Percentiles rank a stretch among this genome's conserved stretches.
phyloP scores from a whole-genome alignment of 2,888 invertebrate genomes.

The Ophioninae sp. region DNA sequence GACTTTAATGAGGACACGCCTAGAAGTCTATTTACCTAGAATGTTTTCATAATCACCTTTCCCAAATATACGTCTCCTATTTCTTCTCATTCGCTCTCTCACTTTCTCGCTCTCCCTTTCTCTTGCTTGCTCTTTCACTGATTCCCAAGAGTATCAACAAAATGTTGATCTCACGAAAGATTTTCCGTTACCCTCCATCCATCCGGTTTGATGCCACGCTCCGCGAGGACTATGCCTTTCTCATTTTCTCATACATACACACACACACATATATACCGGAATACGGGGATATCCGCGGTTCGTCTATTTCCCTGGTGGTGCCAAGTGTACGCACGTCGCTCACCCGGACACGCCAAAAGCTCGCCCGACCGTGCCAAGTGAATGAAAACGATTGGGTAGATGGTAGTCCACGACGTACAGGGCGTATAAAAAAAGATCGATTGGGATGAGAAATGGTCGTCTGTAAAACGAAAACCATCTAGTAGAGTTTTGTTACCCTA shows the following conservation, averaged over 20 bases:
- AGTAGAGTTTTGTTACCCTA: neutral
- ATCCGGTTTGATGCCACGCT: conserved; percentile 65
- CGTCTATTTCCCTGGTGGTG: conserved; percentile 59
- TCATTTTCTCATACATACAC: neutral
- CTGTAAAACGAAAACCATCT: neutral
- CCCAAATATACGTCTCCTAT: neutral
- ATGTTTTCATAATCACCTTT: neutral
- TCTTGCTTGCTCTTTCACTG: conserved; percentile 15
- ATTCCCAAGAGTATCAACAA: conserved; percentile 58
- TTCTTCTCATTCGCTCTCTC: conserved; percentile 7
- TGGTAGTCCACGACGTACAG: conserved; percentile 11
- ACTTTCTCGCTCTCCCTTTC: conserved; percentile 47
- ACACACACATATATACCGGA: neutral
- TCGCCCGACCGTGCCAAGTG: conserved; percentile 50
- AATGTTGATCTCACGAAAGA: conserved; percentile 59
- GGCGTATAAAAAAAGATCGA: conserved; percentile 14
- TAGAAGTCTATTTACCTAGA: neutral
- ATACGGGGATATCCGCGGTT: conserved; percentile 43
- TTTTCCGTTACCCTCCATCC: conserved; percentile 64
- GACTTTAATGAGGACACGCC: neutral
- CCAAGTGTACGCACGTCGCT: conserved; percentile 51
- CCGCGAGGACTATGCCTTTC: conserved; percentile 35
- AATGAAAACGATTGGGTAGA: conserved; percentile 53
- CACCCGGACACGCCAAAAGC: conserved; percentile 39
- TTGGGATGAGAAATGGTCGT: neutral